These are phyloP conservation scores for Drosophila differens DNA, from an alignment of 2,888 invertebrate genomes.

Conservation along the genomic window DNA sequence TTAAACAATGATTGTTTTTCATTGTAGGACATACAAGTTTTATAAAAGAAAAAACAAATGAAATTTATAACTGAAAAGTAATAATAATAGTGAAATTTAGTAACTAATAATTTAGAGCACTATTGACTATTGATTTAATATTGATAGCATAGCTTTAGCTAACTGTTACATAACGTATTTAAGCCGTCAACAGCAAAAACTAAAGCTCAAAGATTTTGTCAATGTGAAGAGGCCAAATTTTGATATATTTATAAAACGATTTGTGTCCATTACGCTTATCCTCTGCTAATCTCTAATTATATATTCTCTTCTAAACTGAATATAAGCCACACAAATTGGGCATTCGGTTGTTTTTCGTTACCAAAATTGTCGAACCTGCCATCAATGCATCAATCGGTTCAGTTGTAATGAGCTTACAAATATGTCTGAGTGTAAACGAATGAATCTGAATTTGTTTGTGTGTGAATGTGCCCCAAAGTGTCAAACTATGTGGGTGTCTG, in stretches of 20 bases:
- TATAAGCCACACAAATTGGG: conserved; percentile 2
- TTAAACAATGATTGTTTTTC: neutral
- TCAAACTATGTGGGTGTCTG: conserved; percentile 1
- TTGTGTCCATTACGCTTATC: neutral
- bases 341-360: neutral
- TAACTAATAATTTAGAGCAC: neutral
- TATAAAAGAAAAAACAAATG: neutral
- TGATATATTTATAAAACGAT: neutral
- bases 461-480: conserved; percentile 5
- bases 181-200: neutral
- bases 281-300: conserved; percentile 2
- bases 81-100: neutral
- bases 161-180: neutral
- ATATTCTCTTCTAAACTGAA: neutral
- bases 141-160: too few relatives aligned
- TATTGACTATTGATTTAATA: neutral
- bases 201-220: neutral
- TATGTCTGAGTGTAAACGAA: conserved; percentile 20
- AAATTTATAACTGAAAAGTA: neutral
- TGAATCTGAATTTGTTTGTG: neutral
- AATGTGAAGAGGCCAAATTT: neutral
- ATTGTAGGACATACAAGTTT: too few relatives aligned
- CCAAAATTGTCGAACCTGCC: conserved; percentile 9
- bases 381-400: conserved; percentile 7
- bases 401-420: conserved; percentile 24